Evolutionary conservation across 2,888 invertebrate genomes (phyloP).

Genomic region (Metacarcinus magister): DNA sequence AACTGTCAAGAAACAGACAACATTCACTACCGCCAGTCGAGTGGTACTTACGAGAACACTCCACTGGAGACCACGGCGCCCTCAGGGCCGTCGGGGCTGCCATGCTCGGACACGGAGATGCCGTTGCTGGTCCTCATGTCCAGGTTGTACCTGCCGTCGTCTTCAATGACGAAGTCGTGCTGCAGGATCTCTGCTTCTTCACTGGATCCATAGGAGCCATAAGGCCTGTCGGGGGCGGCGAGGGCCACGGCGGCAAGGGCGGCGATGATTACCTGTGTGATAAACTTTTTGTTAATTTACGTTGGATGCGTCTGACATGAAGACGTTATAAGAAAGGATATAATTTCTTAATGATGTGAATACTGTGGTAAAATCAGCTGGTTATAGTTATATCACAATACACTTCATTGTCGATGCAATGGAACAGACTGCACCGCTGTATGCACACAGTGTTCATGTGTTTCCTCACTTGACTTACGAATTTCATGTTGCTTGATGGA

Average conservation of each 20-base stretch:
- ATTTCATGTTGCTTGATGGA: neutral
- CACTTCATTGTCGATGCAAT: neutral
- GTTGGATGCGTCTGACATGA: neutral
- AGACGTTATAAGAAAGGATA: neutral
- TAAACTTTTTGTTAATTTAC: neutral
- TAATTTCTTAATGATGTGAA: neutral
- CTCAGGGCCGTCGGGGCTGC: constrained; percentile 67
- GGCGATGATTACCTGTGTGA: constrained; percentile 59
- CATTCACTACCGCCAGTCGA: neutral
- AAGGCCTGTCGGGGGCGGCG: constrained; percentile 36
- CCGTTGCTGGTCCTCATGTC: constrained; percentile 78
- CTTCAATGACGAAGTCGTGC: constrained; percentile 57
- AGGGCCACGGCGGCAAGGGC: constrained; percentile 38
- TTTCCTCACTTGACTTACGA: neutral
- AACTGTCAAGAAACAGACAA: neutral
- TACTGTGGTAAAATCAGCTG: neutral
- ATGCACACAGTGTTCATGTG: neutral
- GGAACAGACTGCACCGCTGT: neutral
- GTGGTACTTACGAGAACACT: constrained; percentile 73
- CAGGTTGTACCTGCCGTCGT: constrained; percentile 72
- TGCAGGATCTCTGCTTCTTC: constrained; percentile 68
- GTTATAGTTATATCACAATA: neutral
- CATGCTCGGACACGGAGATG: constrained; percentile 67
- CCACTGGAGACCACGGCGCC: constrained; percentile 70
- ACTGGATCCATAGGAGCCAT: constrained; percentile 44